Conservation (phyloP, 2,888 invertebrate species). For the Dryobotodes eremita region DNA sequence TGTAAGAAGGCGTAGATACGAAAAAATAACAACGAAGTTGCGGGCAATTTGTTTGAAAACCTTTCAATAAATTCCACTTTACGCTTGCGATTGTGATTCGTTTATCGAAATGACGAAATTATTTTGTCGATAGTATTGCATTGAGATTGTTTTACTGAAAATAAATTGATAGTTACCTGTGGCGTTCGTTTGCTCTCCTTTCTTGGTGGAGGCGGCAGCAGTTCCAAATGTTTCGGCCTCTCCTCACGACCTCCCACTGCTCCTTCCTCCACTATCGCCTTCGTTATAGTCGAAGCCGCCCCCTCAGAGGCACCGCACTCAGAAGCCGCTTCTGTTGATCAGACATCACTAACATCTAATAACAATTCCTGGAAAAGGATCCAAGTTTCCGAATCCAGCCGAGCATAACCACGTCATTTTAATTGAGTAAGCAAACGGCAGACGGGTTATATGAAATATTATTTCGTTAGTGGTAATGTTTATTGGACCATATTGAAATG, state of each 20-base stretch:
- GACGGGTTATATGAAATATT: conserved; percentile 57
- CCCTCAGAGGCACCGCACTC: conserved; percentile 84
- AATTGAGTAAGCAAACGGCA: conserved; percentile 40
- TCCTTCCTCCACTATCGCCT: conserved; percentile 77
- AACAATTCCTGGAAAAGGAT: conserved; percentile 38
- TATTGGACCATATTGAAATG: conserved; percentile 46
- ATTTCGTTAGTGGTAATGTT: conserved; percentile 38
- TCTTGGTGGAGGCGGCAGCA: conserved; percentile 87
- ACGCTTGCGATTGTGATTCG: conserved; percentile 8
- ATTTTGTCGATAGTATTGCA: not conserved
- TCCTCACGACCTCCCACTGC: conserved; percentile 74
- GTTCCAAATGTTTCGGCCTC: conserved; percentile 84
- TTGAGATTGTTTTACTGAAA: too few species aligned
- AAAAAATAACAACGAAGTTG: conserved; percentile 20
- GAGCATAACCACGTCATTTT: conserved; percentile 13
- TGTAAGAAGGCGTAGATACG: not conserved
- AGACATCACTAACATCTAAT: conserved; percentile 56
- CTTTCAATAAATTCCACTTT: conserved; percentile 9
- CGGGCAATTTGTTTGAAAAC: not conserved
- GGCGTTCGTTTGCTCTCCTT: conserved; percentile 81
- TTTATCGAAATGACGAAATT: conserved; percentile 2
- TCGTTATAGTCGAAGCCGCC: conserved; percentile 80
- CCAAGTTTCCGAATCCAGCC: conserved; percentile 25
- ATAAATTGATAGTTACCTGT: conserved; percentile 73
- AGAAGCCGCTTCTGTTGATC: conserved; percentile 81